Conservation (phyloP, 2,888 invertebrate genomes). For the Tenthredo livida region DNA sequence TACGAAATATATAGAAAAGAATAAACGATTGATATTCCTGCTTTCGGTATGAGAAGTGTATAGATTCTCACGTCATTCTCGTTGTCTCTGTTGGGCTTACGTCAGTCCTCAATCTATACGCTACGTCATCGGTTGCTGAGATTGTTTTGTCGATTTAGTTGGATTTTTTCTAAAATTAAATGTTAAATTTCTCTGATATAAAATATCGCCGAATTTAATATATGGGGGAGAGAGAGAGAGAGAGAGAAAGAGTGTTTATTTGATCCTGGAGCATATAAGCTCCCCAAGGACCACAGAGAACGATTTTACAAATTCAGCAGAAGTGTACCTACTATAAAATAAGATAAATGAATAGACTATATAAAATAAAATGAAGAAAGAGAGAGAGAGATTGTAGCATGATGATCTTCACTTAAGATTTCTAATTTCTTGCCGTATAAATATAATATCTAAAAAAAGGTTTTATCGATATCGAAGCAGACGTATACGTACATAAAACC, state of each 20-base stretch:
- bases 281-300: too few relatives aligned
- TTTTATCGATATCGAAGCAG: background rate
- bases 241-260: too few relatives aligned
- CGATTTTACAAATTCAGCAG: too few relatives aligned
- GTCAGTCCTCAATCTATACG: slow-evolving; percentile 2
- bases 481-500: background rate
- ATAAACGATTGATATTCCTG: background rate
- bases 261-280: too few relatives aligned
- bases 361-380: background rate
- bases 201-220: background rate
- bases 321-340: too few relatives aligned
- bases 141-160: background rate
- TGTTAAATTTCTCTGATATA: background rate
- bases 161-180: slow-evolving; percentile 2
- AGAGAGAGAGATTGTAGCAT: background rate
- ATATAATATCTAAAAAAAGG: background rate
- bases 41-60: background rate
- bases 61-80: background rate
- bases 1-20: background rate
- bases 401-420: background rate
- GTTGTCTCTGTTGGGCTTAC: background rate
- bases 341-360: too few relatives aligned
- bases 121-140: background rate
- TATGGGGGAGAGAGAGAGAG: background rate
- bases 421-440: background rate